These are phyloP conservation scores for Idaea straminata DNA, from an alignment of 2,888 invertebrate genomes.

Conservation along the genomic window DNA sequence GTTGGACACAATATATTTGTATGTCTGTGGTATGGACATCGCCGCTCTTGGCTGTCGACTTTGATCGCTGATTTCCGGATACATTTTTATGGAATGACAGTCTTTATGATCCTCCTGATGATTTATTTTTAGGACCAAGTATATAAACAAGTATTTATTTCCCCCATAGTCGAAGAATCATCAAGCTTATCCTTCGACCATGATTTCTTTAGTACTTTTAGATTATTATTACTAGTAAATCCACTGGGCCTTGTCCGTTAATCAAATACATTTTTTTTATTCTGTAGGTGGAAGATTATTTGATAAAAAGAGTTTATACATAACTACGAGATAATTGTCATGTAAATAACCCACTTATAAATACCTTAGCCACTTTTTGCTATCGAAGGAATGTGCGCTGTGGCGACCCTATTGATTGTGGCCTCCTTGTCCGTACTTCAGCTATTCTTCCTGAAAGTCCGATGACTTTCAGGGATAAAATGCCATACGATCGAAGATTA, in stretches of 20 bases:
- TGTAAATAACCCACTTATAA: not conserved
- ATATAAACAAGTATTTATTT: too few relatives aligned
- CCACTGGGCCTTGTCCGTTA: too few relatives aligned
- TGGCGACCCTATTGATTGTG: not conserved
- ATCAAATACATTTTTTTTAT: constrained; percentile 8
- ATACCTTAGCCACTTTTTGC: not conserved
- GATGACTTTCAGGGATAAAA: not conserved
- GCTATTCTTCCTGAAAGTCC: not conserved
- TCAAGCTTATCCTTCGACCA: too few relatives aligned
- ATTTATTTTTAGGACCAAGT: too few relatives aligned
- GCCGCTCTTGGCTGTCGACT: constrained; percentile 22
- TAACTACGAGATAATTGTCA: constrained; percentile 2
- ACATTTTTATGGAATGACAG: constrained; percentile 28
- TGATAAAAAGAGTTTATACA: too few relatives aligned
- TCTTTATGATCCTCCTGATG: constrained; percentile 14
- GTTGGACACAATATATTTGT: constrained; percentile 7
- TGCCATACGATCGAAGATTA: not conserved
- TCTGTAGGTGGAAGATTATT: constrained; percentile 13
- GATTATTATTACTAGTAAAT: not conserved
- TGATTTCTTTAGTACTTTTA: not conserved
- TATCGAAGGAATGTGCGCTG: not conserved
- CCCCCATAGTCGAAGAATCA: too few relatives aligned
- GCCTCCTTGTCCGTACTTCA: not conserved
- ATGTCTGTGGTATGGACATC: not conserved
- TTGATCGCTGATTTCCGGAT: constrained; percentile 30